Evolutionary conservation across 2,888 invertebrate species (phyloP).

Genomic region (Eupelmus urozonus): DNA sequence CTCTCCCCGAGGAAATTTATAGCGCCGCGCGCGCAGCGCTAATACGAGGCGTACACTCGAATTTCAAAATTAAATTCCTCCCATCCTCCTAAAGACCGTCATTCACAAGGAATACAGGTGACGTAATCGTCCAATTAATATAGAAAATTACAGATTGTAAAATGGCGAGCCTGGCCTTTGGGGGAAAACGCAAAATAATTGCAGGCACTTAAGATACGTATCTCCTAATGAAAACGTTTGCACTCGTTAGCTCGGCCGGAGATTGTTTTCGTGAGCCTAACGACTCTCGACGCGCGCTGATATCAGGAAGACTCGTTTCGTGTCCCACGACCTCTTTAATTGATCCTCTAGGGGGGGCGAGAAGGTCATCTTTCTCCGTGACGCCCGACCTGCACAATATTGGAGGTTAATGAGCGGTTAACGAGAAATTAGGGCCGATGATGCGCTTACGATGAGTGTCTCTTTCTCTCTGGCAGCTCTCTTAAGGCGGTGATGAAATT

Average conservation of each 20-base stretch:
- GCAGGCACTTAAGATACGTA: neutral
- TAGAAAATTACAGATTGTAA: neutral
- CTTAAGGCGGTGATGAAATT: slow-evolving; percentile 39
- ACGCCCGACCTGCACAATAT: slow-evolving; percentile 12
- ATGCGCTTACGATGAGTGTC: neutral
- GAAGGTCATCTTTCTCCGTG: slow-evolving; percentile 16
- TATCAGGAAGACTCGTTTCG: slow-evolving; percentile 39
- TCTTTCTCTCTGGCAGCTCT: slow-evolving; percentile 24
- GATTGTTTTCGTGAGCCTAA: slow-evolving; percentile 33
- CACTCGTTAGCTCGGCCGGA: slow-evolving; percentile 28
- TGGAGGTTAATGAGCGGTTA: slow-evolving; percentile 63
- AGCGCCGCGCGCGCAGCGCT: no score
- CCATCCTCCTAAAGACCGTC: no score
- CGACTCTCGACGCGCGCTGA: slow-evolving; percentile 38
- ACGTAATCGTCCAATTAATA: no score
- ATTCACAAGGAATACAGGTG: no score
- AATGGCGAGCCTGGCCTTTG: neutral
- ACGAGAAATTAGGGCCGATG: slow-evolving; percentile 64
- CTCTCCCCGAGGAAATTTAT: no score
- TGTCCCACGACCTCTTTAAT: slow-evolving; percentile 60
- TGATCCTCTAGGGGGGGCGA: slow-evolving; percentile 23
- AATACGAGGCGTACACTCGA: no score
- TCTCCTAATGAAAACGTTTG: slow-evolving; percentile 34
- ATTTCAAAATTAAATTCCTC: no score
- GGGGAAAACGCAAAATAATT: slow-evolving; percentile 25